Base-by-base conservation (phyloP, 2,888 invertebrate genomes). In the Minunthozetes semirufus region DNA sequence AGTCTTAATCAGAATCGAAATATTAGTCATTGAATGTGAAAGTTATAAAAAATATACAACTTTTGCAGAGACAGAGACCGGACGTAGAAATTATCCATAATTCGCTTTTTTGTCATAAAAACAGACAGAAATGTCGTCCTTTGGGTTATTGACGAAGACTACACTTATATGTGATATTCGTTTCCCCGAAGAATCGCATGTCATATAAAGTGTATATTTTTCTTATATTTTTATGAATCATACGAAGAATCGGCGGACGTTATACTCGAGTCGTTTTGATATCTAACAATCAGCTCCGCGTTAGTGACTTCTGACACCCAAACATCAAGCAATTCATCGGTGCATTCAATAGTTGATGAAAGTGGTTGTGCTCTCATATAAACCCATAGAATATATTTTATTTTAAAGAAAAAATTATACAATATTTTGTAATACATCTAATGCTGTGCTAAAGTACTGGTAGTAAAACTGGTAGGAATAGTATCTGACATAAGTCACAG, bases 271-370 rank as follows among this genome's bases (percentile, higher is more conserved):
- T 70, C 70, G 70, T 70, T 70, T 70, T 70, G 70, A 70, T 70
- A 46, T 70, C 48, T 48, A 19, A 70, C 70, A 70, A 70, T 70
- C 70, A 70, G 11, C 48, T 46, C 46, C 70, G 48, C 70, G 19
- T 42, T 42, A 70, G 70, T 46, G 46, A 70, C 19, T 19, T 25
- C 48, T 70, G 70, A 70, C 70, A 70, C 70, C 70, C 70, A 70
- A 66, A 66, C 9, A 66, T 66, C 66, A 66, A 66, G 38, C 66
- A 42, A 70, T 42, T 42, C 42, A 70, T 48, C 70, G 70, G 48
- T 70, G 70, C 70, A 70, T 70, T 70, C 70, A 70, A 70, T 70
- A 70, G 38, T 70, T 70, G 70, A 70, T 70, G 70, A 70, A 70
- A 70, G 48, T 70, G 25, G 13, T n/a, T 46, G 17, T 19, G 15